Conservation (phyloP, 2,888 invertebrate species). For the Clunio marinus region DNA sequence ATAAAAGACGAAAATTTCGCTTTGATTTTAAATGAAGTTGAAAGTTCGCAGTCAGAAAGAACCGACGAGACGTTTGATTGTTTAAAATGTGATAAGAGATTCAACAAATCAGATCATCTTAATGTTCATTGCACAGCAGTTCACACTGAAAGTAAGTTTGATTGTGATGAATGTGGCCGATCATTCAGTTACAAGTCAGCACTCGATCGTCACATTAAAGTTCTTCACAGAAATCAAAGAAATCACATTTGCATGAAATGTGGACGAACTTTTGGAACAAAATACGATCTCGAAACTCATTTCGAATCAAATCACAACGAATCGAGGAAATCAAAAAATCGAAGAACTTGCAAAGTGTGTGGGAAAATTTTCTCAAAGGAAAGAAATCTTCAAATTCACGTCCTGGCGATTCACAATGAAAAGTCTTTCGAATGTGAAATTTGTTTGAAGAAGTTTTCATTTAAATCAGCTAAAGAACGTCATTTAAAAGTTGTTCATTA, state of each 20-base stretch:
- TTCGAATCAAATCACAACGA: not conserved
- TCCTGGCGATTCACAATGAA: conserved; percentile 1
- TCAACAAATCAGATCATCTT: not conserved
- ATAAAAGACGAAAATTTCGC: too few relatives aligned
- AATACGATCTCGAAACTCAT: too few relatives aligned
- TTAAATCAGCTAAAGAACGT: not conserved
- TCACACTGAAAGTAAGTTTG: not conserved
- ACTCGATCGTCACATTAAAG: not conserved
- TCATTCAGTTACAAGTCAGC: not conserved
- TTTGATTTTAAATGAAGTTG: not conserved
- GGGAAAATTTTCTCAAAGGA: not conserved
- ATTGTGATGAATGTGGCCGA: not conserved
- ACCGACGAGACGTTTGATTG: not conserved
- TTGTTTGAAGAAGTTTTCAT: conserved; percentile 5
- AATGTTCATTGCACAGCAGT: not conserved
- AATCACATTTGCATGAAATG: too few relatives aligned
- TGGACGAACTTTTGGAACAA: too few relatives aligned
- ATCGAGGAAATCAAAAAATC: too few relatives aligned
- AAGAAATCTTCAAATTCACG: conserved; percentile 2
- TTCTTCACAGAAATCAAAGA: too few relatives aligned
- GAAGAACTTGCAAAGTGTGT: conserved; percentile 13
- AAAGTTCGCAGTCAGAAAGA: not conserved
- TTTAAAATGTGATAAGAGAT: not conserved
- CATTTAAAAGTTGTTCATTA: not conserved
- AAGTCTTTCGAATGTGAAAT: not conserved